A percentile compares a stretch with the other conserved stretches of the same genome.
phyloP scores from a whole-genome alignment of 2,113 vertebrate genomes.

The Ictalurus furcatus region DNA sequence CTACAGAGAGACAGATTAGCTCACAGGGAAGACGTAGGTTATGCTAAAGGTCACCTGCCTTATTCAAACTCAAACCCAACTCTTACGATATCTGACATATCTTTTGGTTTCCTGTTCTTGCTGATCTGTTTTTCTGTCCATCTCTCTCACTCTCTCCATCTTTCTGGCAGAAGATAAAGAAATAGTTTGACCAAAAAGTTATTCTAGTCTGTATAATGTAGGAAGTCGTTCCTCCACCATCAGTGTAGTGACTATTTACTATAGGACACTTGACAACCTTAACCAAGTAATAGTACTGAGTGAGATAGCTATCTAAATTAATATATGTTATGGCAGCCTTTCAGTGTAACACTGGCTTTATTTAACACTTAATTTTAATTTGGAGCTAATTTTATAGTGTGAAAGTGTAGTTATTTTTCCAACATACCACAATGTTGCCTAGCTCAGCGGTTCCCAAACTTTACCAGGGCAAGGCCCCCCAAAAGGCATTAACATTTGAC shows the following conservation, averaged over 20 bases:
- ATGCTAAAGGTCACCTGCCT: neutral
- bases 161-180: neutral
- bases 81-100: neutral
- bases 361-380: neutral
- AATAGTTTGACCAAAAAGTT: neutral
- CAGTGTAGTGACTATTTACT: neutral
- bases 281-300: neutral
- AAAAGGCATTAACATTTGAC: too few species aligned
- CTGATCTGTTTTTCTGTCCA: neutral
- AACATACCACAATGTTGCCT: neutral
- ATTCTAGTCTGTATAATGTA: neutral
- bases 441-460: too few species aligned
- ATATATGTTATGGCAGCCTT: neutral
- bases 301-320: neutral
- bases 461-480: too few species aligned
- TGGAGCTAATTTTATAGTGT: neutral
- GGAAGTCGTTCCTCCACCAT: neutral
- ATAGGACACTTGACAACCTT: neutral
- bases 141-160: neutral
- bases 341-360: neutral
- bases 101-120: neutral
- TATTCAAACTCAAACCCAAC: neutral
- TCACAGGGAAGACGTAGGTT: neutral
- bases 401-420: neutral
- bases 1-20: constrained; percentile 4